Base-by-base conservation (phyloP, 2,888 invertebrate genomes). In the Cancer borealis region DNA sequence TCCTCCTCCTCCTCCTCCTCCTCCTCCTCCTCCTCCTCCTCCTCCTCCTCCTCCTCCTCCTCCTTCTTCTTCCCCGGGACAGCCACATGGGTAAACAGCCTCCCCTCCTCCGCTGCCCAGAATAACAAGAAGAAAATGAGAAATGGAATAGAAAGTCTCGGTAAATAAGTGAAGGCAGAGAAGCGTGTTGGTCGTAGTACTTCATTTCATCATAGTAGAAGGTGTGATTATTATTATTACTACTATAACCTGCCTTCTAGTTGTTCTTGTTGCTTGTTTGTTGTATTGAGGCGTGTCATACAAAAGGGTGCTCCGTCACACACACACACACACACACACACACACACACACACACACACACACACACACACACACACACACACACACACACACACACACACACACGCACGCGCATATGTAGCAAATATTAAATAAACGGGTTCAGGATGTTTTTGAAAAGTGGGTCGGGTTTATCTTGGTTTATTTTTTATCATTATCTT, bases 81-180 rank as follows among this genome's bases (percentile, higher is more conserved):
- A 26, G 84, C 84, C 84, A 84, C 84, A 84, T 84, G 84, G 84
- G 84, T 84, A 84, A 84, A 84, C 84, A 84, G 84, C 84, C 84
- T 84, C 84, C 84, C 84, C 84, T 84, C 39, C 84, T 84, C 84
- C 12, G 39, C 84, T 84, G 84, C 84, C 84, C 84, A 84, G 84
- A 84, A 84, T 84, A 84, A 84, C 84, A 84, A 84, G 84, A 21
- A 39, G 79, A 84, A 84, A 84, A 84, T 84, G 84, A 84, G 84
- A 84, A 84, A 84, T 84, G 39, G 84, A 84, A 39, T 39, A 84
- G 84, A 84, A 84, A 39, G 84, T 84, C 10, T 84, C 4, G 84
- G 84, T 84, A 84, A 84, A 84, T 84, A 84, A 39, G 39, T 14
- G 84, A 84, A 39, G 39, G 14, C 84, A 39, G 17, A 39, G 84